These are phyloP conservation scores for Chaetophractus vellerosus DNA, from an alignment of 2,797 vertebrate species.

Conservation along the genomic window DNA sequence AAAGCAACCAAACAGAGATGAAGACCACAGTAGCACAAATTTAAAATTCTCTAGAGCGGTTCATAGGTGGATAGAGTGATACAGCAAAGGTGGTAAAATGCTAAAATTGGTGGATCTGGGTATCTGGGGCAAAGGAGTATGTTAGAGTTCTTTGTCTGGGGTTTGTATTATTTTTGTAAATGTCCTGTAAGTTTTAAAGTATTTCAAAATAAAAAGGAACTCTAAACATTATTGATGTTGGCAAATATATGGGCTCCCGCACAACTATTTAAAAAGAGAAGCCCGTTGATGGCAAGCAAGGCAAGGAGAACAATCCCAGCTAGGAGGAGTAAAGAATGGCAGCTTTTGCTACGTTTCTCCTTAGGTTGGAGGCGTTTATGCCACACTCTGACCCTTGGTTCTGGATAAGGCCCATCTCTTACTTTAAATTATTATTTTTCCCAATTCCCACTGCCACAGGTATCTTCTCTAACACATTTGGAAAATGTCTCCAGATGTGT, in stretches of 20 bases:
- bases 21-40: no score
- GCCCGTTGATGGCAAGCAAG: not conserved
- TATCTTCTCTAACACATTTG: not conserved
- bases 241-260: not conserved
- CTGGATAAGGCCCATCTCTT: not conserved
- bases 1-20: no score
- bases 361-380: not conserved
- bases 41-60: no score
- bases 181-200: no score
- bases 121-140: no score
- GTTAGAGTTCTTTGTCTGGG: no score
- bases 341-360: not conserved
- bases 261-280: not conserved
- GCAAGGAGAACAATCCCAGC: not conserved
- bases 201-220: not conserved
- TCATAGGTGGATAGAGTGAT: no score
- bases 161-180: no score
- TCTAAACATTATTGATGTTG: not conserved
- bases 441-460: not conserved
- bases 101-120: no score
- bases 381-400: not conserved
- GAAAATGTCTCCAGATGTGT: not conserved
- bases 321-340: not conserved
- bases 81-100: no score
- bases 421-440: not conserved